Evolutionary conservation across 1,140 invertebrate genomes (phyloP).

Genomic region (Sipha flava): DNA sequence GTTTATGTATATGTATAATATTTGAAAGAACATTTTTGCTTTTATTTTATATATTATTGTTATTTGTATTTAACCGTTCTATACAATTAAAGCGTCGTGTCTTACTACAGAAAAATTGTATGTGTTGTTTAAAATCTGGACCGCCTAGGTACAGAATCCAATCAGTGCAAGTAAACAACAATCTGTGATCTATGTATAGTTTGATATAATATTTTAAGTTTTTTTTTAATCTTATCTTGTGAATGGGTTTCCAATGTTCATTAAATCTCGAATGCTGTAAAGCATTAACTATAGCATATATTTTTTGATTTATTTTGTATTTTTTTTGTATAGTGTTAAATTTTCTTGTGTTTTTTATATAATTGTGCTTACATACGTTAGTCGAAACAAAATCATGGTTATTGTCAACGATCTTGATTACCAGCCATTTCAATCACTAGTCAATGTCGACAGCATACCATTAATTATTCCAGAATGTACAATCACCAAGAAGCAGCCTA

Average conservation of each 20-base stretch:
- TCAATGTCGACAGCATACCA: constrained; percentile 11
- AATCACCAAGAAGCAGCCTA: constrained; percentile 60
- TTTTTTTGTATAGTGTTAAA: neutral
- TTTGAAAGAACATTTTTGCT: neutral
- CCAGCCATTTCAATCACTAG: constrained; percentile 14
- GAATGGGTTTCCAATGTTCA: neutral
- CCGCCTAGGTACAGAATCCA: constrained; percentile 29
- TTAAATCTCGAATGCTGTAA: neutral
- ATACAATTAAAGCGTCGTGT: neutral
- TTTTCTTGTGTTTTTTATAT: neutral
- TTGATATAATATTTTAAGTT: constrained; percentile 2
- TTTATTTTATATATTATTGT: neutral
- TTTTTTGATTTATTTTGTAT: neutral
- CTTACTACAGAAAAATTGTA: neutral
- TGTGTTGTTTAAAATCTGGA: neutral
- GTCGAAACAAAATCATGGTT: neutral
- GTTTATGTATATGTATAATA: too few relatives aligned
- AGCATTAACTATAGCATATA: neutral
- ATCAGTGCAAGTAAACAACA: constrained; percentile 25
- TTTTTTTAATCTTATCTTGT: neutral
- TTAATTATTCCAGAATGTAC: constrained; percentile 48
- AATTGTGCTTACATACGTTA: neutral
- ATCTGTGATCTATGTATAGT: neutral
- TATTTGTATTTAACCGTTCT: neutral
- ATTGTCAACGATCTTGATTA: neutral